Percentiles rank a stretch among this genome's conserved stretches.
These are phyloP conservation scores for Cephus sareptanus DNA, from an alignment of 2,888 invertebrate genomes.

Conservation along the genomic window DNA sequence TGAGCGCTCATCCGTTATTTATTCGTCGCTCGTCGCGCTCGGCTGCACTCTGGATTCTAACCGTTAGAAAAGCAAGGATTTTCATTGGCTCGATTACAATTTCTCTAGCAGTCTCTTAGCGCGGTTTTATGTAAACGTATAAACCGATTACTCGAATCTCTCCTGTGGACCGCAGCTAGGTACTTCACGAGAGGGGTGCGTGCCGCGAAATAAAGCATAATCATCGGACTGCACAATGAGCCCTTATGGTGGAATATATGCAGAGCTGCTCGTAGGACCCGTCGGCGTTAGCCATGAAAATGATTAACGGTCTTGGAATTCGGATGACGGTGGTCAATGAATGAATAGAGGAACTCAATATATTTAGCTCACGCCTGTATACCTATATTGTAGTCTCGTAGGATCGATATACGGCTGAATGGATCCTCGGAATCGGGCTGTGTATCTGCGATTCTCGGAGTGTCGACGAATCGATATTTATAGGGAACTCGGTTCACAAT, in stretches of 20 bases:
- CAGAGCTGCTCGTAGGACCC: background rate
- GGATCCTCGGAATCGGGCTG: background rate
- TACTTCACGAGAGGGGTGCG: background rate
- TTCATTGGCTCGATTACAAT: background rate
- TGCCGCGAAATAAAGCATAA: background rate
- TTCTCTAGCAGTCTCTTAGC: background rate
- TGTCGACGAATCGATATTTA: constrained; percentile 33
- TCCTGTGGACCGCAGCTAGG: background rate
- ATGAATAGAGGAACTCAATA: background rate
- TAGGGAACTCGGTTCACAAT: constrained; percentile 35
- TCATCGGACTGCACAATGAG: background rate
- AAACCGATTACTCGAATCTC: background rate
- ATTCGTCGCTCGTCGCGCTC: constrained; percentile 27
- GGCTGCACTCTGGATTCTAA: constrained; percentile 19
- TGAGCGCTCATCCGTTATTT: constrained; percentile 22
- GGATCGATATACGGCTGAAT: background rate
- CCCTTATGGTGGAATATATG: background rate
- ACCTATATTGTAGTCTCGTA: background rate
- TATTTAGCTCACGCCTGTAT: background rate
- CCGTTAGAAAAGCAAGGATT: background rate
- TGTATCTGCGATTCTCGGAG: too few species aligned
- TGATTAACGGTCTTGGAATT: background rate
- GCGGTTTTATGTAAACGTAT: background rate
- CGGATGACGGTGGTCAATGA: background rate
- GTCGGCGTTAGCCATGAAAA: background rate